These are phyloP conservation scores for Glomeris maerens DNA, from an alignment of 1,140 invertebrate genomes.

Conservation along the genomic window DNA sequence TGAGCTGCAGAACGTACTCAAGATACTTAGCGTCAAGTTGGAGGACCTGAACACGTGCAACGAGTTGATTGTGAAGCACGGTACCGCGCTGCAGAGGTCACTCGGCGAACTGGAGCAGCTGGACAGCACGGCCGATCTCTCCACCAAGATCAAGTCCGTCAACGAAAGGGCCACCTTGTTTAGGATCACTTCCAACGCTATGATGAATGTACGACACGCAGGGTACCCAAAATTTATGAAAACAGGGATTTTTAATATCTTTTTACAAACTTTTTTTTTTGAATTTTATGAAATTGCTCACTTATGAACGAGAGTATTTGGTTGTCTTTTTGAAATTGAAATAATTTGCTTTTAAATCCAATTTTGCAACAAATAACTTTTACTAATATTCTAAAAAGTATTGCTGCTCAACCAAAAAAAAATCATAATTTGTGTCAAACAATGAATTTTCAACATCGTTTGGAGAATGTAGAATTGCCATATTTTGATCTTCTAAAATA, in stretches of 20 bases:
- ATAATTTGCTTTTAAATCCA: not conserved
- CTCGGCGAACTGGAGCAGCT: slow-evolving; percentile 66
- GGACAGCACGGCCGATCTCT: slow-evolving; percentile 33
- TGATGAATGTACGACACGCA: slow-evolving; percentile 72
- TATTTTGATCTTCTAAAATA: no score
- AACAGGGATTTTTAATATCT: not conserved
- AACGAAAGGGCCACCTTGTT: slow-evolving; percentile 83
- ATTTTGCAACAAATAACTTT: not conserved
- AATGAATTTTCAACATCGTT: no score
- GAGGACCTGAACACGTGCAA: slow-evolving; percentile 82
- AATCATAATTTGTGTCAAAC: no score
- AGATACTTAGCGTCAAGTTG: slow-evolving; percentile 46
- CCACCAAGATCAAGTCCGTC: slow-evolving; percentile 52
- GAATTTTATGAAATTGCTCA: not conserved
- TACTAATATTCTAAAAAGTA: no score
- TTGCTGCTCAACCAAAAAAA: no score
- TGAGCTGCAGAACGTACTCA: slow-evolving; percentile 43
- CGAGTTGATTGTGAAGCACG: slow-evolving; percentile 77
- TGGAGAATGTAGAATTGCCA: no score
- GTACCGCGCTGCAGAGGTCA: slow-evolving; percentile 62
- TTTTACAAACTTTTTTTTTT: not conserved
- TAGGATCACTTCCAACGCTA: slow-evolving; percentile 82
- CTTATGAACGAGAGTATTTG: not conserved
- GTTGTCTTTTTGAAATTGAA: not conserved
- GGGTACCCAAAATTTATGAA: not conserved